Base-by-base conservation (phyloP, 2,888 invertebrate genomes). In the Slavum lentiscoides region DNA sequence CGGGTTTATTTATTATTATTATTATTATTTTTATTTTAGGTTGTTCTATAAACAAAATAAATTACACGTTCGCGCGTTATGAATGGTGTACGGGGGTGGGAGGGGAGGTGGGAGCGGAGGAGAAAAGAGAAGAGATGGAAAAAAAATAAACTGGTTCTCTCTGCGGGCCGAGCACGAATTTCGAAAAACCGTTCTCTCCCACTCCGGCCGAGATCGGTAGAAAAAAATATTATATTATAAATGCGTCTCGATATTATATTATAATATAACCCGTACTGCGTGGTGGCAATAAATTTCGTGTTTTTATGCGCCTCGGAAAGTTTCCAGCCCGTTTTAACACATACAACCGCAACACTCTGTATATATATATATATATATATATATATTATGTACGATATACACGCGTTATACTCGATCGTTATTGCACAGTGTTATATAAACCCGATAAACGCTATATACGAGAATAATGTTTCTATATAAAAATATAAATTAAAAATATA, bases 11-110 rank as follows among this genome's bases (percentile, higher is more conserved):
- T 67, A 67, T 67, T 49, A 43, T 67, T 67, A 67, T 67, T 37
- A 64, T 64, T 23, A 9, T 15, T 43, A 61, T 49, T 77, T 70
- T 72, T 76, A n/a, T 21, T 62, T 70, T 58, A 58, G 80, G 80
- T 80, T 43, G 70, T 80, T 80, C 70, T 80, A 72, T 77, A 77
- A 80, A 80, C 62, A 80, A 80, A 72, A 80, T 72, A 80, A 80
- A 80, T 72, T 80, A 80, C 80, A 80, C 80, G 80, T 80, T 80
- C 80, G 80, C 77, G 77, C 76, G 59, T 80, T 80, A 80, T 80
- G 77, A 80, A 80, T 70, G 77, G 77, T 64, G 39, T 15, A 61
- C 15, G 7, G 13, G 23, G 21, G 2, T 30, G 11, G 21, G 21
- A 13, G 66, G 66, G 66, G 39, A n/a, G 7, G 1, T 15, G 23